Evolutionary conservation across 2,888 invertebrate genomes (phyloP), one percentile per base, ranked within the genome.

Genomic region (Andricus curvator): DNA sequence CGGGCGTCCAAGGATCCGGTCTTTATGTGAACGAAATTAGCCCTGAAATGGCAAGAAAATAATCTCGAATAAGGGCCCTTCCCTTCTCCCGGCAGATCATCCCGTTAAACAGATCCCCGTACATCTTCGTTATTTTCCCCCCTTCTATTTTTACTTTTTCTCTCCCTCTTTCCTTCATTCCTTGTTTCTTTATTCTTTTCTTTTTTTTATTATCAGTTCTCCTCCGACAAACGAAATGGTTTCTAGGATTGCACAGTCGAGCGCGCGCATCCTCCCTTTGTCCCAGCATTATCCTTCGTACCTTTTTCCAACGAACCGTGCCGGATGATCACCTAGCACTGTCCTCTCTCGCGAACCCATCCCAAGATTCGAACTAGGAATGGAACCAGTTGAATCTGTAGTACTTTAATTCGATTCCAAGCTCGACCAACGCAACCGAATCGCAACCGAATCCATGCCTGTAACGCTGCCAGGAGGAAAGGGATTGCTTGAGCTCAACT

Each of bases 21-120:
- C 88, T 90, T 92, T 92, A 90, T 91, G 86, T 87, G 87, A 85
- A 88, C 87, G 90, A 92, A 92, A 92, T 92, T 92, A 92, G 90
- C 89, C 92, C 89, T 90, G 89, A 92, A 92, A 92, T 89, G 89
- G 87, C 86, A 86, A 85, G 87, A 89, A 91, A 91, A 90, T 89
- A 90, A 91, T 90, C 86, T 88, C 79, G 78, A 81, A 80, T 74
- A 68, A 81, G 82, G 81, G 79, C 77, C 77, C 78, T 81, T 83
- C 70, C 79, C 79, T 80, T 79, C 79, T 17, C 78, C 79, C 81
- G 80, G 48, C 80, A 88, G 91, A 91, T 92, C 89, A 92, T 91
- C 91, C 91, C 88, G 91, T 90, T 92, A 92, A 92, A 91, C 90
- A 88, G 91, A 91, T 91, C 91, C 89, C 82, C 77, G 64, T 78